Evolutionary conservation across 2,888 invertebrate genomes (phyloP).

Genomic region (Mantis religiosa): DNA sequence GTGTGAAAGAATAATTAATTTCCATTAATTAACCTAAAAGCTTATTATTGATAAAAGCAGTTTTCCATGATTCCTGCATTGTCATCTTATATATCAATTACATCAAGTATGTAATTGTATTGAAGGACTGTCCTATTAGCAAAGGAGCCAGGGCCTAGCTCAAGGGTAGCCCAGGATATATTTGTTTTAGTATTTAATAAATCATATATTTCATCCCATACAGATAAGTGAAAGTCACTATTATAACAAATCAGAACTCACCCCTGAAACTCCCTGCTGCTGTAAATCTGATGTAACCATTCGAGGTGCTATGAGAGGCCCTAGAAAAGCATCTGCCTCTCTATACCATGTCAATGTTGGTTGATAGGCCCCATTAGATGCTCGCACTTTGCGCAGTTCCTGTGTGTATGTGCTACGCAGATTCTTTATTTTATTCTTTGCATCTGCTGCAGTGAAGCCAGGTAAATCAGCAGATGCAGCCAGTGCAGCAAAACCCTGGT

Average conservation of each 20-base stretch:
- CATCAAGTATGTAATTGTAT: too few relatives aligned
- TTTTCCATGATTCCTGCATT: too few relatives aligned
- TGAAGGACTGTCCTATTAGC: too few relatives aligned
- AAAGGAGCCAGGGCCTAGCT: too few relatives aligned
- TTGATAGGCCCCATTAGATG: not conserved
- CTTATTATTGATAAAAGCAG: too few relatives aligned
- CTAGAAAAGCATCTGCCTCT: not conserved
- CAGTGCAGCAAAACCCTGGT: not conserved
- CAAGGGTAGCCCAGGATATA: too few relatives aligned
- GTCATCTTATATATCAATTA: too few relatives aligned
- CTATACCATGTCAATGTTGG: not conserved
- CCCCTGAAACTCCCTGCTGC: not conserved
- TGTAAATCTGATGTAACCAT: not conserved
- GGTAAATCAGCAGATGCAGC: not conserved
- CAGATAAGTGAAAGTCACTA: not conserved
- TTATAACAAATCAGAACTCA: not conserved
- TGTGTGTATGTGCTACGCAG: not conserved
- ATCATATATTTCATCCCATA: too few relatives aligned
- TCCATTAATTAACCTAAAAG: too few relatives aligned
- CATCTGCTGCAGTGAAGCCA: slow-evolving; percentile 1
- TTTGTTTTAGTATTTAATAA: too few relatives aligned
- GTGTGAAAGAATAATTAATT: too few relatives aligned
- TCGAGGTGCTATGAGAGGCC: not conserved
- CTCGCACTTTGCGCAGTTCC: not conserved
- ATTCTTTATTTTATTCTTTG: not conserved